Percentiles rank a stretch among this genome's conserved stretches.
These are phyloP conservation scores for Chiroxiphia lanceolata DNA, from an alignment of 2,797 vertebrate genomes.

Conservation along the genomic window DNA sequence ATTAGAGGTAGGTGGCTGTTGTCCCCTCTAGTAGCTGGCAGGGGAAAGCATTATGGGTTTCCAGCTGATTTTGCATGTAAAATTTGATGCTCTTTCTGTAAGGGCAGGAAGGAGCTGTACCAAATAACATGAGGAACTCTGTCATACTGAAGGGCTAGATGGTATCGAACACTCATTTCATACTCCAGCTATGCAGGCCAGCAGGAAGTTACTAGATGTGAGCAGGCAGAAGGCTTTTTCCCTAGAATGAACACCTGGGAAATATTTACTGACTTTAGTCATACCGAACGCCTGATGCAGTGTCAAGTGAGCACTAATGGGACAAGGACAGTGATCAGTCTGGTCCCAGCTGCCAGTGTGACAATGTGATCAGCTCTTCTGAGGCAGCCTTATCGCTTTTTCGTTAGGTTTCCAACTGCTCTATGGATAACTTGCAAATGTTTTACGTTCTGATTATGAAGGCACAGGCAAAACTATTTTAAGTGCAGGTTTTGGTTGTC, in stretches of 20 bases:
- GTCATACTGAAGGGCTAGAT: neutral
- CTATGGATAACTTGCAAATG: neutral
- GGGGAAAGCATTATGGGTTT: neutral
- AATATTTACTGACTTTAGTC: neutral
- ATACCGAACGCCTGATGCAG: neutral
- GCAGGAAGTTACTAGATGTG: neutral
- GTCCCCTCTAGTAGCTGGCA: neutral
- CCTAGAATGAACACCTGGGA: neutral
- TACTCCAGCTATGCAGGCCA: neutral
- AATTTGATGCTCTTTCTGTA: neutral
- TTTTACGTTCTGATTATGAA: neutral
- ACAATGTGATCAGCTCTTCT: neutral
- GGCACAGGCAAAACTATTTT: neutral
- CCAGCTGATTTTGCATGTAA: neutral
- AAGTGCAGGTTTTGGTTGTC: neutral
- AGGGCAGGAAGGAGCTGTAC: neutral
- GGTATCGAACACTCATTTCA: neutral
- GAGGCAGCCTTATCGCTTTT: neutral
- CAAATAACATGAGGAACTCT: neutral
- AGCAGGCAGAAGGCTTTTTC: neutral
- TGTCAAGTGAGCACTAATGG: neutral
- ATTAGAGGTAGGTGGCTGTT: neutral
- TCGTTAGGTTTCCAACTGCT: neutral
- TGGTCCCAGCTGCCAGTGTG: neutral
- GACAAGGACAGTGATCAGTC: neutral